phyloP scores from a whole-genome alignment of 2,113 vertebrate species.

The Acrocephalus kingi region DNA sequence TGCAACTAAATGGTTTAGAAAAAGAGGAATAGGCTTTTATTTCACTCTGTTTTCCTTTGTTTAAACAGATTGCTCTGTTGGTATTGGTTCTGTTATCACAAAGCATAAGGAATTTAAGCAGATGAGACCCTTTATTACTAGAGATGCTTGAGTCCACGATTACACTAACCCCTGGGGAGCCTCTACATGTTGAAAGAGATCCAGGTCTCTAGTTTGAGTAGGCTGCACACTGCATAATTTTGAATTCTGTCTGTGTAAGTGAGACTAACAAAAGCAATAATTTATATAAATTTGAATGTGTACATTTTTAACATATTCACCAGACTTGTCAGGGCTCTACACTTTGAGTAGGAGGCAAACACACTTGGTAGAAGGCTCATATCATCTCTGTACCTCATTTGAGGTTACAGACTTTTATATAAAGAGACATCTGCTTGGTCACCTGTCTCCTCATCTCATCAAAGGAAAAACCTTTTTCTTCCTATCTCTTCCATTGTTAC shows the following conservation, averaged over 20 bases:
- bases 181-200: neutral
- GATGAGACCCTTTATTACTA: neutral
- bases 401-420: neutral
- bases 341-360: neutral
- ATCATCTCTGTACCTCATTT: neutral
- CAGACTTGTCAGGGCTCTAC: neutral
- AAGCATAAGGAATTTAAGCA: neutral
- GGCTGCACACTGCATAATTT: neutral
- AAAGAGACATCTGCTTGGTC: neutral
- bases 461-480: neutral
- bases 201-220: neutral
- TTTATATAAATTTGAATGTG: neutral
- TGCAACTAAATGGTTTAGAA: neutral
- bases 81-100: neutral
- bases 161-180: neutral
- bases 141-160: neutral
- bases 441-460: constrained; percentile 15
- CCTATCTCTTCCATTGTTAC: neutral
- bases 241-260: neutral
- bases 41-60: neutral
- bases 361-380: neutral
- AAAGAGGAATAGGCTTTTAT: neutral
- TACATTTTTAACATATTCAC: neutral
- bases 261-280: neutral
- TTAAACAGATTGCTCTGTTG: neutral